Evolutionary conservation across 2,888 invertebrate genomes (phyloP).

Genomic region (Boloria euphrosyne): DNA sequence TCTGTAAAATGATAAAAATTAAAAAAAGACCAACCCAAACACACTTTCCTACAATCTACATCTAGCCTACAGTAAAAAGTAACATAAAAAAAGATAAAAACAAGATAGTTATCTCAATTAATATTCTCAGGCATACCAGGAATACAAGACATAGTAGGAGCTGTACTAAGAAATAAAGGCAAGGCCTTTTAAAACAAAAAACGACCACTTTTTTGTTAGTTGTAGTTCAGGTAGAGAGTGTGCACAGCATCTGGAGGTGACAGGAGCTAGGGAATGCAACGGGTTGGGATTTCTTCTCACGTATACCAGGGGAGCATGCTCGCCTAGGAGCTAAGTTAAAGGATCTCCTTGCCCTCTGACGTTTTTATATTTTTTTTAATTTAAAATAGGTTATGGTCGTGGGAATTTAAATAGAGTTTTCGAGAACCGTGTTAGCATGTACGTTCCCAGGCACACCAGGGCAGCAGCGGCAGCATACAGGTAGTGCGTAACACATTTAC

Average conservation of each 20-base stretch:
- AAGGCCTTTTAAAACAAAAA: neutral
- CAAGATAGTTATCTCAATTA: neutral
- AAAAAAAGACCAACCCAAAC: no score
- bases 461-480: neutral
- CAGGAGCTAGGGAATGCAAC: neutral
- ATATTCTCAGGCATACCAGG: constrained; percentile 26
- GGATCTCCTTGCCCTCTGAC: neutral
- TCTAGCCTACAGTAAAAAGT: no score
- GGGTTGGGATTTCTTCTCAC: constrained; percentile 4
- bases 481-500: neutral
- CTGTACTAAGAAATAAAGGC: neutral
- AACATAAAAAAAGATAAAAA: no score
- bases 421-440: no score
- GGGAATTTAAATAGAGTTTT: no score
- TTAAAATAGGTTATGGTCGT: no score
- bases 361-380: neutral
- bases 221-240: neutral
- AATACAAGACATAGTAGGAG: constrained; percentile 8
- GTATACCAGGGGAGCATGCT: constrained; percentile 4
- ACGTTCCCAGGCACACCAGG: neutral
- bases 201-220: neutral
- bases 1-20: no score
- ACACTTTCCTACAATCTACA: no score
- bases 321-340: neutral
- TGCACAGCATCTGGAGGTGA: neutral